Base-by-base conservation (phyloP, 1,140 invertebrate species). In the Heliconius nattereri region DNA sequence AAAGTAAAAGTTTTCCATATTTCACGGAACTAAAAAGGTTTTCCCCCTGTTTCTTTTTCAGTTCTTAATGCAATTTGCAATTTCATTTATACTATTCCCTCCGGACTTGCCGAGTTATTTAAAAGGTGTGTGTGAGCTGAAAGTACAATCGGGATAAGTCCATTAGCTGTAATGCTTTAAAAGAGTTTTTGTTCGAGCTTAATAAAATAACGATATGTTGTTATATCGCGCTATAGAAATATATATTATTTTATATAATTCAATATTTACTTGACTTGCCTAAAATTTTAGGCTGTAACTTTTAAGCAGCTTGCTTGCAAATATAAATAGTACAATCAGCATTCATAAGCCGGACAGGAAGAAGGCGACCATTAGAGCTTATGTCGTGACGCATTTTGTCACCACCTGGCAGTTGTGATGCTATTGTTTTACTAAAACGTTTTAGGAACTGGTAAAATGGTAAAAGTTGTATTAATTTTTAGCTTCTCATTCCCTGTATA, bases 81-180 rank as follows among this genome's bases (percentile, higher is more conserved):
- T 66, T 66, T 29, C 11, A 66, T 66, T 66, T 66, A 13, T 26
- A 16, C 23, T 29, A 26, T 66, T 66, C 8, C 23, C n/a, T 66
- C 23, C 2, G 23, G 60, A 66, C 11, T 26, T 29, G 23, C 23
- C 26, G 23, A 23, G n/a, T n/a, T 66, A 66, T 66, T 66, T 66
- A 66, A 66, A 66, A 66, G 23, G 35, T 35, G 60, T 70, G 73
- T 66, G 72, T 79, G 78, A 81, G 82, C 84, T 80, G 83, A 82
- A 85, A 86, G 81, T 82, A 80, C 57, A 75, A 72, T 72, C 73
- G 75, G 87, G 85, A 84, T 86, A 87, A 89, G 83, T 80, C 86
- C 86, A 87, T 89, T 89, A 89, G 83, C 72, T 80, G 79, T 87
- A 88, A 87, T 86, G 83, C 81, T 66, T 29, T 66, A 66, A 66